These are phyloP conservation scores for Gandaritis pyraliata DNA, from an alignment of 2,888 invertebrate genomes.

Conservation along the genomic window DNA sequence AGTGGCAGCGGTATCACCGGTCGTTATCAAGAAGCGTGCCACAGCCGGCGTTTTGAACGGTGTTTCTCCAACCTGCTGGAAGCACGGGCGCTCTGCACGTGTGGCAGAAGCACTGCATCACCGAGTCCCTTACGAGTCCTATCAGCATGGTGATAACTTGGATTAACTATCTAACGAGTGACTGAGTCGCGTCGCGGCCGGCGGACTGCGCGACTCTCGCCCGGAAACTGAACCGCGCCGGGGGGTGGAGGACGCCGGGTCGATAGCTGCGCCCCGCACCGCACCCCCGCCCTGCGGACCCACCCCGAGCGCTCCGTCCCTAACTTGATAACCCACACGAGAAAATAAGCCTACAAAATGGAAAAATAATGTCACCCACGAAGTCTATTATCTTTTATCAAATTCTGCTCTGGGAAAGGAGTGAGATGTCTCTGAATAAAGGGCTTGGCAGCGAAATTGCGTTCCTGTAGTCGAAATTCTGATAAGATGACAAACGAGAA, in stretches of 20 bases:
- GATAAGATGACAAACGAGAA: not conserved
- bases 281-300: conserved; percentile 76
- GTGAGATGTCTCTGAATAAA: conserved; percentile 8
- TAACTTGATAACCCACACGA: conserved; percentile 82
- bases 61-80: conserved; percentile 87
- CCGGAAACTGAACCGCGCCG: conserved; percentile 83
- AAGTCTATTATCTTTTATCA: conserved; percentile 63
- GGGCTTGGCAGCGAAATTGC: not conserved
- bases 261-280: conserved; percentile 79
- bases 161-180: conserved; percentile 80
- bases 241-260: conserved; percentile 83
- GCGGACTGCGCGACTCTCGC: conserved; percentile 86
- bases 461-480: not conserved
- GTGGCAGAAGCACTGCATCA: conserved; percentile 97
- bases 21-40: conserved; percentile 38
- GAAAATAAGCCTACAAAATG: conserved; percentile 82
- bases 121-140: conserved; percentile 95
- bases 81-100: conserved; percentile 93
- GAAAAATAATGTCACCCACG: conserved; percentile 78
- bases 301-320: conserved; percentile 73
- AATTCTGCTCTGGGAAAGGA: conserved; percentile 47
- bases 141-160: conserved; percentile 89
- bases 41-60: conserved; percentile 21
- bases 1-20: conserved; percentile 62
- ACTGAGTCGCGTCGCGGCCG: conserved; percentile 80